phyloP scores from a whole-genome alignment of 2,888 invertebrate genomes.

The Parnassius smintheus region DNA sequence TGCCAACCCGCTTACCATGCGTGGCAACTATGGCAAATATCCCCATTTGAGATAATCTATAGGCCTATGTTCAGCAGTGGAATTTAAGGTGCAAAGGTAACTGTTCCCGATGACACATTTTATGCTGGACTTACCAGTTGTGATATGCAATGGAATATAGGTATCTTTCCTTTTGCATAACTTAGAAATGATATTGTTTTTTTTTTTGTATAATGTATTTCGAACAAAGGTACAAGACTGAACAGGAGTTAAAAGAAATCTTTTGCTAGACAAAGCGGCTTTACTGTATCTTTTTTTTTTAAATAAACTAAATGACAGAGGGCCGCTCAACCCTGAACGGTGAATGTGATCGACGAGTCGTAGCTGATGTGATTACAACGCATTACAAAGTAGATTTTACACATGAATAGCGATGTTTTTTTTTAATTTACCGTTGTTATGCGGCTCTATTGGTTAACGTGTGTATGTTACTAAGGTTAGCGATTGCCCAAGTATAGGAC shows the following conservation, averaged over 20 bases:
- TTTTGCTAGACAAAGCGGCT: constrained; percentile 23
- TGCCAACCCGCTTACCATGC: no score
- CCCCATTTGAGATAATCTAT: no score
- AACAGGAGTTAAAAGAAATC: constrained; percentile 2
- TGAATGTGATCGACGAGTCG: constrained; percentile 27
- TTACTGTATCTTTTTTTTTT: constrained; percentile 25
- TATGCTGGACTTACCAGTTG: no score
- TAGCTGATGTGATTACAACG: constrained; percentile 35
- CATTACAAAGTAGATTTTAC: constrained; percentile 43
- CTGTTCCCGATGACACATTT: no score
- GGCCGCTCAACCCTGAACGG: constrained; percentile 31
- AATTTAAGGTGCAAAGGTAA: no score
- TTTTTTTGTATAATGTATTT: background rate
- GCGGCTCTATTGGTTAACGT: constrained; percentile 4
- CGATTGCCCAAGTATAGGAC: background rate
- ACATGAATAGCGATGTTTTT: constrained; percentile 36
- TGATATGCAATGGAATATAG: background rate
- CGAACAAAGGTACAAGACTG: background rate
- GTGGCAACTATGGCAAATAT: no score
- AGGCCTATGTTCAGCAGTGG: no score
- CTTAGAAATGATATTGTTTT: no score
- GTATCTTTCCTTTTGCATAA: no score
- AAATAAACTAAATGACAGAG: constrained; percentile 3
- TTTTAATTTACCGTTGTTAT: constrained; percentile 28
- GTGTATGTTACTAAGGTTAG: background rate